Base-by-base conservation (phyloP, 2,797 vertebrate species). In the Cirrhinus mrigala region DNA sequence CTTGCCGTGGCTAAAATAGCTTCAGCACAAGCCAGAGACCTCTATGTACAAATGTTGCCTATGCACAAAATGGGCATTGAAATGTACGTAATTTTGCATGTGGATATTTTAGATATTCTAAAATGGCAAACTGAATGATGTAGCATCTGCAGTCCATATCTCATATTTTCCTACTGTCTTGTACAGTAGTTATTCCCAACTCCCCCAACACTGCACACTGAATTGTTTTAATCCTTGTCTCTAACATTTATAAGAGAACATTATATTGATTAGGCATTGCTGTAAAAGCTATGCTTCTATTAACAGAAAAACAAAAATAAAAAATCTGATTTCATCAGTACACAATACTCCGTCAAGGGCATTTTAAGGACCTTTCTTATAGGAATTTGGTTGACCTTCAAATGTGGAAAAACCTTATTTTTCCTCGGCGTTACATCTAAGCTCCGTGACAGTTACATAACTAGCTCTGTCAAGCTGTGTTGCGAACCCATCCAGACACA, bases 401-500 rank as follows among this genome's bases (percentile, higher is more conserved):
- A 66, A 66, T 66, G 27, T 66, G 62, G 10, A 62, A 82, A 82
- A 90, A 83, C 87, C 91, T 89, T 87, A 88, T 84, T 88, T 84
- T 89, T 90, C 91, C 88, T 86, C 86, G 89, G 80, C 48, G 68
- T 71, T 69, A 56, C 75, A 81, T 52, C 37, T 29, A 62, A 69
- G 54, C 50, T 46, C 22, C 33, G 56, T 77, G 7, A 22, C 81
- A 71, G 50, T 87, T 86, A 85, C 29, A 73, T 85, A 86, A 64
- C 82, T 22, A 73, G 52, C 56, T 69, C 14, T 54, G 56, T 76
- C 87, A 84, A 87, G 54, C 89, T 77, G 90, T 29, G 81, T 85
- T 91, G 91, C 88, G 85, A 90, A 90, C 85, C 56, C 27, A 27
- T 86, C 88, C 29, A 73, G 20, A 50, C 77, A 50, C 77, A 71